Evolutionary conservation across 2,888 invertebrate genomes (phyloP).

Genomic region (Pristionchus japonicus): DNA sequence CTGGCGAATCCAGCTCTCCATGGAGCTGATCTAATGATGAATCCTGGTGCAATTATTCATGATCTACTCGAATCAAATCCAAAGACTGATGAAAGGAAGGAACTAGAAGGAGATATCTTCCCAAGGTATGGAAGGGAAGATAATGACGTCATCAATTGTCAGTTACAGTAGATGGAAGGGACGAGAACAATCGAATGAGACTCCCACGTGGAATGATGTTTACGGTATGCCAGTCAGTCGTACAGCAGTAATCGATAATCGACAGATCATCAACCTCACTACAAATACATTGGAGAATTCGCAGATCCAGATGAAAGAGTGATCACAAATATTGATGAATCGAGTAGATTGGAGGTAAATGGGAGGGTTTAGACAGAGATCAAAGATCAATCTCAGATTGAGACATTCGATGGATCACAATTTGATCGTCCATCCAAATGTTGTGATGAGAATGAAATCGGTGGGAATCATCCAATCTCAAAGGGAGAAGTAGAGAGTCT

Average conservation of each 20-base stretch:
- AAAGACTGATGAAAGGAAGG: not conserved
- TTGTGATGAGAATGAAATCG: not conserved
- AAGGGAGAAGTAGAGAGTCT: not conserved
- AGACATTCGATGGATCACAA: slow-evolving; percentile 36
- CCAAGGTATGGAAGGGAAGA: not conserved
- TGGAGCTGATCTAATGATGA: slow-evolving; percentile 42
- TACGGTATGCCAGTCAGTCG: not conserved
- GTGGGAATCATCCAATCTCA: not conserved
- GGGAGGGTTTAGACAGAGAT: not conserved
- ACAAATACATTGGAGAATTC: slow-evolving; percentile 31
- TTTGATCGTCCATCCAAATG: slow-evolving; percentile 8
- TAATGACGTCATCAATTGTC: not conserved
- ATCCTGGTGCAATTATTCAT: slow-evolving; percentile 44
- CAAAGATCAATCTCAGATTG: slow-evolving; percentile 23
- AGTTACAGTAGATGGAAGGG: not conserved
- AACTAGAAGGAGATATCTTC: slow-evolving; percentile 15
- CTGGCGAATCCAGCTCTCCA: slow-evolving; percentile 26
- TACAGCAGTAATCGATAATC: not conserved
- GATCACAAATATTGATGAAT: not conserved
- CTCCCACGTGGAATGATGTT: not conserved
- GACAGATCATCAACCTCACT: not conserved
- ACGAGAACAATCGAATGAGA: not conserved
- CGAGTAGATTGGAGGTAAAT: slow-evolving; percentile 10
- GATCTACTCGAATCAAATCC: not conserved
- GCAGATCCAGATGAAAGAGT: slow-evolving; percentile 8